Evolutionary conservation across 2,113 vertebrate genomes (phyloP), one percentile per base, ranked within the genome.

Genomic region (Xiphophorus maculatus): DNA sequence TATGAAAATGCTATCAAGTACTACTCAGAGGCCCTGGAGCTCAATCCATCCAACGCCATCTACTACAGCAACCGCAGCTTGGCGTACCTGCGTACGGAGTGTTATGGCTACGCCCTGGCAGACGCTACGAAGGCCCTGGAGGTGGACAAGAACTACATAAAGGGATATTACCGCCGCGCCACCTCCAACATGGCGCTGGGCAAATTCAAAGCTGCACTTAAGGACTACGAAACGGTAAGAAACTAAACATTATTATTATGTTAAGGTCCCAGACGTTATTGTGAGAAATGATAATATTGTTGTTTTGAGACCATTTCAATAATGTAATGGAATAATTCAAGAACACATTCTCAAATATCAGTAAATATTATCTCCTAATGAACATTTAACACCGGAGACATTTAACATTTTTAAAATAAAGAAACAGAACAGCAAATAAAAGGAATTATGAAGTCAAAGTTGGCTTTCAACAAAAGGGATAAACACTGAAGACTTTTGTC

Each of bases 111-210:
- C 0, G 97, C 97, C 0, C 88, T 98, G 93, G 96, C 96, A 0
- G 97, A 98, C 0, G 97, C 97, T 63, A 97, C 97, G 0, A 95
- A 93, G 12, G 96, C 97, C 77, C 87, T 98, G 22, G 96, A 98
- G 88, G 89, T 97, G 0, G 97, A 98, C 93, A 96, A 95, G 84
- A 97, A 96, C 87, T 98, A 98, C 89, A 95, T 98, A 80, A 98
- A 98, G 83, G 97, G 97, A 4, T 98, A 98, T 88, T 98, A 98
- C 84, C 94, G 97, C 22, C 93, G 97, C 0, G 97, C 97, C 1
- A 96, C 97, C 82, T 97, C 97, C 89, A 98, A 98, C 93, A 98
- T 98, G 97, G 97, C 97, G 0, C 93, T 98, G 90, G 97, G 97
- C 79, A 98, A 98, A 90, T 97, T 98, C 89, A 97, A 96, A 83